Percentiles rank a stretch among this genome's conserved stretches.
Evolutionary conservation across 2,888 invertebrate species (phyloP).

Genomic region (Cosmia pyralina): DNA sequence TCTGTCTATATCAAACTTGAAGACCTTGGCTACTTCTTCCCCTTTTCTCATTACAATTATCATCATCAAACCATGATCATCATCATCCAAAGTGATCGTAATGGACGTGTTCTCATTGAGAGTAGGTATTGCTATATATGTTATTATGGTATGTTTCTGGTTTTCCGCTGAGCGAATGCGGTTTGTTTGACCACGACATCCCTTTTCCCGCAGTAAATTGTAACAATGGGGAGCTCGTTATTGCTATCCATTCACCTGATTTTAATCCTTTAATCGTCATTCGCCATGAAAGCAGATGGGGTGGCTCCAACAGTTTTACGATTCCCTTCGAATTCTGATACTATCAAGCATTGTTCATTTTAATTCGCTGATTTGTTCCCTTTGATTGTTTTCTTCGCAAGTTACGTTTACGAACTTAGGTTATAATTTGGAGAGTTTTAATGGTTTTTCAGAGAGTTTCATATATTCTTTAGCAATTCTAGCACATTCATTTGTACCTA

Average conservation of each 20-base stretch:
- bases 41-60: background rate
- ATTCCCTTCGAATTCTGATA: slow-evolving; percentile 18
- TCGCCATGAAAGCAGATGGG: slow-evolving; percentile 28
- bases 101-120: too few species aligned
- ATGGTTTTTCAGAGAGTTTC: background rate
- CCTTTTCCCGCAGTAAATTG: slow-evolving; percentile 13
- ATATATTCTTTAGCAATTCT: background rate
- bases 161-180: background rate
- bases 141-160: slow-evolving; percentile 13
- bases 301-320: slow-evolving; percentile 13
- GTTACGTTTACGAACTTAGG: background rate
- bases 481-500: background rate
- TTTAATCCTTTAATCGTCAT: slow-evolving; percentile 41
- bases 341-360: background rate
- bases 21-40: background rate
- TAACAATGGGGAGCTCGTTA: slow-evolving; percentile 16
- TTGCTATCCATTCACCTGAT: slow-evolving; percentile 43
- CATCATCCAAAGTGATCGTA: background rate
- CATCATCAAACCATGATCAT: background rate
- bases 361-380: background rate
- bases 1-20: too few species aligned
- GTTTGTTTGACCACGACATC: slow-evolving; percentile 18
- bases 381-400: slow-evolving; percentile 2
- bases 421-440: background rate
- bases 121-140: too few species aligned